These are phyloP conservation scores for Falcunculus frontatus DNA, from an alignment of 2,113 vertebrate genomes.

Conservation along the genomic window DNA sequence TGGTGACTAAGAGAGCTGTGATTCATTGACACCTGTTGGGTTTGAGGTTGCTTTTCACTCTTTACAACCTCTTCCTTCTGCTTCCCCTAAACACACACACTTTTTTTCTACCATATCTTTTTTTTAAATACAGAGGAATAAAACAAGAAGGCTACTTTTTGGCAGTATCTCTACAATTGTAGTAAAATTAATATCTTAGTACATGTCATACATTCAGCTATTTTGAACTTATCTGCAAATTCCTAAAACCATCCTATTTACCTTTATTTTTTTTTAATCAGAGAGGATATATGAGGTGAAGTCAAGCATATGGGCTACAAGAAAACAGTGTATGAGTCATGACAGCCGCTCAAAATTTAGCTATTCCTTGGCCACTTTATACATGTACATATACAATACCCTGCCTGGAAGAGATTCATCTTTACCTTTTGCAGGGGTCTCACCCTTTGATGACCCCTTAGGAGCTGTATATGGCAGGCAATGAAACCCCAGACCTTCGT, in stretches of 20 bases:
- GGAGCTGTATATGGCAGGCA: not conserved
- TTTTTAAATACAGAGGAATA: not conserved
- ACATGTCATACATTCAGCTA: not conserved
- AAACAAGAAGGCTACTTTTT: not conserved
- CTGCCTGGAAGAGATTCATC: not conserved
- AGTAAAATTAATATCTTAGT: not conserved
- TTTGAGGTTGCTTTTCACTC: not conserved
- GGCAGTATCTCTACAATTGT: not conserved
- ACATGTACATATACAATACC: not conserved
- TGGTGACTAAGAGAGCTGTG: conserved; percentile 31
- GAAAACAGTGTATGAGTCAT: not conserved
- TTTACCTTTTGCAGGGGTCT: not conserved
- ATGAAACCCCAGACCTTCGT: not conserved
- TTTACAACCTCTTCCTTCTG: not conserved
- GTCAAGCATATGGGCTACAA: not conserved
- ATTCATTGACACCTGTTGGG: conserved; percentile 38
- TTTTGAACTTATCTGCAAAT: not conserved
- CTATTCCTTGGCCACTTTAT: not conserved
- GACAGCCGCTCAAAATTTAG: not conserved
- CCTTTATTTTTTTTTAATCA: not conserved
- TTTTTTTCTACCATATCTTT: not conserved
- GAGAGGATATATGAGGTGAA: not conserved
- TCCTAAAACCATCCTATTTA: not conserved
- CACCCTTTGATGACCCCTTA: not conserved
- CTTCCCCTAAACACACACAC: not conserved